These are phyloP conservation scores for Brachyptera putata DNA, from an alignment of 2,888 invertebrate species.

Conservation along the genomic window DNA sequence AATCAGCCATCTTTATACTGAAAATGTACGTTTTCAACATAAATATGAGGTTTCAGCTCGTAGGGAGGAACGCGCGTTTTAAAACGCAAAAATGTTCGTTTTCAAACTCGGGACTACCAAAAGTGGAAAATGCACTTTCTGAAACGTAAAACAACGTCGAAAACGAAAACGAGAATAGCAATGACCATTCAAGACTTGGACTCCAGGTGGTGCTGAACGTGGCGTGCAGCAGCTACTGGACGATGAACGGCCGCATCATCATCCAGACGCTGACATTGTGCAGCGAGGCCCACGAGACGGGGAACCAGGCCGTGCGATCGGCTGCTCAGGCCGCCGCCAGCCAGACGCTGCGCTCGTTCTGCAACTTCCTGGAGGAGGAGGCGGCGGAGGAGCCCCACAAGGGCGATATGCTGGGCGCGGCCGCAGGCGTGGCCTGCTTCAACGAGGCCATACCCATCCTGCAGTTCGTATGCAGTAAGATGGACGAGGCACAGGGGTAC, in stretches of 20 bases:
- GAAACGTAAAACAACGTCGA: too few relatives aligned
- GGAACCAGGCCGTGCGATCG: conserved; percentile 75
- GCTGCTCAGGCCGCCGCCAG: conserved; percentile 88
- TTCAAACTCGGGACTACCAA: too few relatives aligned
- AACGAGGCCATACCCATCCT: conserved; percentile 88
- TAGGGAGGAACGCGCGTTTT: too few relatives aligned
- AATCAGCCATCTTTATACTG: too few relatives aligned
- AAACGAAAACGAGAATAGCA: too few relatives aligned
- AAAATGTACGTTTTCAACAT: too few relatives aligned
- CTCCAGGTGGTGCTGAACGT: conserved; percentile 75
- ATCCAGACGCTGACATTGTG: conserved; percentile 82
- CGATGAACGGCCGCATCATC: conserved; percentile 82
- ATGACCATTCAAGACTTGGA: too few relatives aligned
- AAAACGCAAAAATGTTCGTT: too few relatives aligned
- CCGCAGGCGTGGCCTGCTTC: conserved; percentile 72
- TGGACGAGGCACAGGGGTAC: conserved; percentile 76
- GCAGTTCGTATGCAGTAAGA: conserved; percentile 80
- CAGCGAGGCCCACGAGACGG: conserved; percentile 74
- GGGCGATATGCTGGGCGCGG: conserved; percentile 28
- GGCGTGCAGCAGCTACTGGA: conserved; percentile 83
- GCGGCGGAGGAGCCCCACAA: conserved; percentile 65
- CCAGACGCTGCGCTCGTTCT: conserved; percentile 81
- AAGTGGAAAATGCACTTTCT: too few relatives aligned
- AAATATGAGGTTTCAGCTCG: too few relatives aligned
- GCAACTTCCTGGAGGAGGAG: conserved; percentile 77